Evolutionary conservation across 2,888 invertebrate species (phyloP), one percentile per base, ranked within the genome.

Genomic region (Cheiracanthium punctorium): DNA sequence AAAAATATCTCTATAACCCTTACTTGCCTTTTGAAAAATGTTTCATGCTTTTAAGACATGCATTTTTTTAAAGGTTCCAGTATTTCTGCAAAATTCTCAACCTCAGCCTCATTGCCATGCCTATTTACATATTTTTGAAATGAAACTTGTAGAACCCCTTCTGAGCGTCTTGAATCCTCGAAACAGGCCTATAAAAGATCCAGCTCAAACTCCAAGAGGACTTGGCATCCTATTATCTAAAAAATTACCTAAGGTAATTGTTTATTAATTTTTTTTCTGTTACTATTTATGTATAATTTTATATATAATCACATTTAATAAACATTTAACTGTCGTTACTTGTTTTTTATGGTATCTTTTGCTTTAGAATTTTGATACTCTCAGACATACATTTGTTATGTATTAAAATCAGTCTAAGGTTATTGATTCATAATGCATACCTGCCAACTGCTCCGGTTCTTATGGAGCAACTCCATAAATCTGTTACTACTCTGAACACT

Each of bases 81-180:
- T 58, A 12, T 79, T 69, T 20, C 28, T 85, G 4, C 28, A 74
- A 67, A 73, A 85, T 43, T 28, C 20, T 29, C 72, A 24, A 20
- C 79, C 80, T 96, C 90, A 94, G 95, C 77, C 97, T 97, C 0
- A 92, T 93, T 91, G 92, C 67, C 92, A 87, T 10, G 91, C 91
- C 82, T 91, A 91, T 88, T 93, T 99, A 28, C 99, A 99, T 92
- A 94, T 95, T 82, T 94, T 99, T 72, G 94, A 95, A 71, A 95
- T 98, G 93, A 94, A 94, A 0, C 93, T 99, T n/a, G 96, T 96
- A 90, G 97, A 97, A 91, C 97, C 98, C 0, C 93, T 98, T 77
- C 98, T 98, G 0, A 98, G 98, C 91, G 95, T 98, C 90, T 98
- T 98, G 93, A 98, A 98, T 93, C 98, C 98, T 0, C 93, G 98